phyloP scores from a whole-genome alignment of 2,797 vertebrate species.

The Hafferia zeledoni region DNA sequence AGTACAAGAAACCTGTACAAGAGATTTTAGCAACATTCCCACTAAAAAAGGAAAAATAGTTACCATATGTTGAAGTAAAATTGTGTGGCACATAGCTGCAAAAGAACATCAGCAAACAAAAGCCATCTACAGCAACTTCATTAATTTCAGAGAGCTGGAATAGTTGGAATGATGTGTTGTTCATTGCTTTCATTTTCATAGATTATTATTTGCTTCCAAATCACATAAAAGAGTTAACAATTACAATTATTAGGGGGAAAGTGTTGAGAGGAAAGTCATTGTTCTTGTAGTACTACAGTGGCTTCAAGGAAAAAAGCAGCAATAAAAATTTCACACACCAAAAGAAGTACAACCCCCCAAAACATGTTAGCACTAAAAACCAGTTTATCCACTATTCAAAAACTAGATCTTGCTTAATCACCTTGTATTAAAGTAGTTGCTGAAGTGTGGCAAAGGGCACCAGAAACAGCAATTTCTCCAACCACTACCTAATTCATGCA shows the following conservation, averaged over 20 bases:
- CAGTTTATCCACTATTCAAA: constrained; percentile 49
- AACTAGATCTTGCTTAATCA: constrained; percentile 35
- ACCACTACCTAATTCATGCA: not conserved
- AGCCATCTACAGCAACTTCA: not conserved
- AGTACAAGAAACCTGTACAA: not conserved
- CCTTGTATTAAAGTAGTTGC: not conserved
- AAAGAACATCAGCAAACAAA: not conserved
- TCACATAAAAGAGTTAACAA: not conserved
- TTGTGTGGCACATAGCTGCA: not conserved
- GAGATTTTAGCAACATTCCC: not conserved
- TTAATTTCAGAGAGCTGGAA: not conserved
- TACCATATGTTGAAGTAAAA: not conserved
- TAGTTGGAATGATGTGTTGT: not conserved
- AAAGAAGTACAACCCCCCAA: not conserved
- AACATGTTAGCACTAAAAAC: constrained; percentile 16
- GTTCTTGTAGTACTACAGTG: not conserved
- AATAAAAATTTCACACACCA: not conserved
- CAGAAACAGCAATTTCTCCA: not conserved
- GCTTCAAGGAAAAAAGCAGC: not conserved
- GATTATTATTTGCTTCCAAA: not conserved
- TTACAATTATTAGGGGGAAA: not conserved
- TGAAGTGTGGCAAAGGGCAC: constrained; percentile 59
- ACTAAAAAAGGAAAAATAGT: not conserved
- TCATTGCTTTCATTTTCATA: not conserved
- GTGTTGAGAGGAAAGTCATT: not conserved